Evolutionary conservation across 2,888 invertebrate species (phyloP), one percentile per base, ranked within the genome.

Genomic region (Sesamia inferens): DNA sequence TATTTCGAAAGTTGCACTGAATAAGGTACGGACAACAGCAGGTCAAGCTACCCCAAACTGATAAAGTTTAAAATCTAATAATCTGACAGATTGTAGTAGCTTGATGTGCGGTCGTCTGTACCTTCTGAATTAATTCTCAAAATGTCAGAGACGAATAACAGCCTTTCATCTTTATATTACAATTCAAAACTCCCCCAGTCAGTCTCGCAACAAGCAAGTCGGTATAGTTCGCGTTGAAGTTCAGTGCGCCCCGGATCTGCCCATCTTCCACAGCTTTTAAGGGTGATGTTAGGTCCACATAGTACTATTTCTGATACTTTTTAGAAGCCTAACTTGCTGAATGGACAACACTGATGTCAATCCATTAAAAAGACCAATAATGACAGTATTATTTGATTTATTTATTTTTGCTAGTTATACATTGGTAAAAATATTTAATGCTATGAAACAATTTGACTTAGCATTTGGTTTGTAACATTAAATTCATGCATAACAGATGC

Each of bases 181-280:
- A 31, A 31, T 16, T 48, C 13, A 14, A 57, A 57, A 57, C 80
- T 79, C 66, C 90, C 81, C 98, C 94, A 47, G 97, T 97, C 93
- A 98, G 97, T 84, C 99, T 96, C 1, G 98, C 98, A 0, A 98
- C 97, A 48, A 99, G 96, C 0, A 98, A 98, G 81, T 98, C 98
- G 0, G 99, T 98, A 88, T 99, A 99, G 91, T 99, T 99, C 88
- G 98, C 98, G 42, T 98, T 98, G 89, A 99, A 98, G 90, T 98
- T 98, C 10, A 99, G 92, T 13, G 98, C 98, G 3, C 99, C 99
- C 99, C 99, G 99, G 0, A 98, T 98, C 42, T 98, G 96, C 0
- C 99, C 99, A 3, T 93, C 93, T 54, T 96, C 94, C 0, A 99
- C 99, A 0, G 98, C 98, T 48, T 97, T 92, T 74, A 97, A 95